A percentile compares a stretch with the other conserved stretches of the same genome.
Conservation (phyloP, 2,797 vertebrate genomes). For the Poliocrania exsul region DNA sequence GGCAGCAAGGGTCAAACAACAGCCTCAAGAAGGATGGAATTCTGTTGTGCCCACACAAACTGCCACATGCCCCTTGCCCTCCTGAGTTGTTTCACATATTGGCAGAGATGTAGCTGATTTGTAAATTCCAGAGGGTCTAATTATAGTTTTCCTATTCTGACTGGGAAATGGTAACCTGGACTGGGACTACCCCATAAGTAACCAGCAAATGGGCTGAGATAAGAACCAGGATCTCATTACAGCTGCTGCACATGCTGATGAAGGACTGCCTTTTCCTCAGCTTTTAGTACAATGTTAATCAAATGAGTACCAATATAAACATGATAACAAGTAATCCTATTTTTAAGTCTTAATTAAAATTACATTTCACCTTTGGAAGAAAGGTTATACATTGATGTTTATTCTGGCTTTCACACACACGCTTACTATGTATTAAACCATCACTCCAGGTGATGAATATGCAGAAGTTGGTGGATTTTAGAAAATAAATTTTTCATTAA, state of each 20-base stretch:
- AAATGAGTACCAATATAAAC: neutral
- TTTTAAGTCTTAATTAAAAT: conserved; percentile 31
- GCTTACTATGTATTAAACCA: neutral
- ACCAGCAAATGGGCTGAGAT: neutral
- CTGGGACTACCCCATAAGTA: neutral
- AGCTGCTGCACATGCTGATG: neutral
- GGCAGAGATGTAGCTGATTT: neutral
- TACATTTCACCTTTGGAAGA: neutral
- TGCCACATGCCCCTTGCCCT: fast-evolving
- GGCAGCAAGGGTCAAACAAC: neutral
- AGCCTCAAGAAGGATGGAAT: neutral
- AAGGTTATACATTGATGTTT: neutral
- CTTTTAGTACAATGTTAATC: neutral
- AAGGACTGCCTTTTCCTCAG: neutral
- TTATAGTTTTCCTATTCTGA: neutral
- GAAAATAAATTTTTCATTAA: neutral
- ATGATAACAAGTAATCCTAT: neutral
- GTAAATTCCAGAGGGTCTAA: neutral
- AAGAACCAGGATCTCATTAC: neutral
- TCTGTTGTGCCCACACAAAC: neutral
- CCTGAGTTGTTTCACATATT: neutral
- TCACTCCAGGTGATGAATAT: neutral
- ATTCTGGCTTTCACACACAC: neutral
- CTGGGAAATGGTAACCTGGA: neutral
- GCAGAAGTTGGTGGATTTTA: neutral